A percentile compares a stretch with the other conserved stretches of the same genome.
Conservation (phyloP, 35 echinoderm and acorn worm species). For the Anneissia japonica region DNA sequence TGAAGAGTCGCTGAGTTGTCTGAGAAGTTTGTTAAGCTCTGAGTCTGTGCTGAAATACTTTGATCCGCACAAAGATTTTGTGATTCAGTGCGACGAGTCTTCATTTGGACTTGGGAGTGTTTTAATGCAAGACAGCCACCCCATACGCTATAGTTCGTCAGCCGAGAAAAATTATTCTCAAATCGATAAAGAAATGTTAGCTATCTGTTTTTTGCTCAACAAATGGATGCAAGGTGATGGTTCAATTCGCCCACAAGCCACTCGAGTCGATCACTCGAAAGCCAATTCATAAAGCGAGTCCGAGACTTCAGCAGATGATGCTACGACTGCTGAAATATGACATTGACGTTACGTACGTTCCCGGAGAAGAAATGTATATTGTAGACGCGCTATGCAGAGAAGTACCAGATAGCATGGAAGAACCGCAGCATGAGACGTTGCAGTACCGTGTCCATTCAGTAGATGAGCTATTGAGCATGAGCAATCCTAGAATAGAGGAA, state of each 20-base stretch:
- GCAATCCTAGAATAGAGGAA: not conserved
- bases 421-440: not conserved
- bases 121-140: slow-evolving; percentile 28
- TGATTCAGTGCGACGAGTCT: slow-evolving; percentile 9
- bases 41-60: slow-evolving; percentile 18
- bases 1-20: slow-evolving; percentile 6
- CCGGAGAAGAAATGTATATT: not conserved
- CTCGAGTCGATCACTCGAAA: too few relatives aligned
- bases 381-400: not conserved
- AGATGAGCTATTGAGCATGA: not conserved
- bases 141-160: slow-evolving; percentile 26
- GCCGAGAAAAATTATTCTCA: slow-evolving; percentile 10
- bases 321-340: not conserved
- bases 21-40: slow-evolving; percentile 14
- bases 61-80: slow-evolving; percentile 21
- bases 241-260: too few relatives aligned
- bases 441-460: not conserved
- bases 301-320: not conserved
- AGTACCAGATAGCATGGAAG: not conserved
- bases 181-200: slow-evolving; percentile 31
- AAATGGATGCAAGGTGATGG: too few relatives aligned
- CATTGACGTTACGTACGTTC: not conserved
- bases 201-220: too few relatives aligned
- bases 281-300: too few relatives aligned
- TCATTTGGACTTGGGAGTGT: slow-evolving; percentile 27